A percentile compares a stretch with the other conserved stretches of the same genome.
Conservation (phyloP, 1,140 invertebrate species). For the Chrysopa pallens region DNA sequence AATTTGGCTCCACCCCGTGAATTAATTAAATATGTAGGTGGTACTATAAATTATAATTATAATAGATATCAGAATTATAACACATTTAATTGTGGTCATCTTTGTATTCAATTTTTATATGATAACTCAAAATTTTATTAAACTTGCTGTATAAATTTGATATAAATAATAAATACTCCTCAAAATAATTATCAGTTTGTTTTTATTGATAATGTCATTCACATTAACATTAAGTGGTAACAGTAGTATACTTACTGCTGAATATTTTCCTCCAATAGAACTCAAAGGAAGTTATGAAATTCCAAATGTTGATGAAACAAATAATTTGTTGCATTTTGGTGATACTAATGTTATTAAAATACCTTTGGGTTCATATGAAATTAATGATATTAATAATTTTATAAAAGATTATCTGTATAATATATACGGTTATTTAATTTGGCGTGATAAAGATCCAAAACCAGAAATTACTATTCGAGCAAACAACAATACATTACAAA, state of each 20-base stretch:
- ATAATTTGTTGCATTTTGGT: slow-evolving; percentile 6
- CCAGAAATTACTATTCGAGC: slow-evolving; percentile 1
- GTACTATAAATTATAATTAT: slow-evolving; percentile 8
- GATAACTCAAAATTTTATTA: no score
- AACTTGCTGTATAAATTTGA: neutral
- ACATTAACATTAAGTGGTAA: slow-evolving; percentile 13
- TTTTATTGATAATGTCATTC: slow-evolving; percentile 10
- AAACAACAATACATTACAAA: slow-evolving; percentile 9
- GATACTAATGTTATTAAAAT: slow-evolving; percentile 13
- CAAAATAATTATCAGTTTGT: slow-evolving; percentile 9
- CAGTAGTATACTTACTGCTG: no score
- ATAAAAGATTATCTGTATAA: neutral
- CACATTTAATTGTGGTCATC: no score
- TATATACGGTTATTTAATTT: neutral
- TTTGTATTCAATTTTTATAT: no score
- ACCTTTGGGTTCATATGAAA: slow-evolving; percentile 5
- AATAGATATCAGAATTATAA: slow-evolving; percentile 1
- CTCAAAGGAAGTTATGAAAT: slow-evolving; percentile 9
- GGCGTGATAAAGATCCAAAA: no score
- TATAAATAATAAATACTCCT: slow-evolving; percentile 9
- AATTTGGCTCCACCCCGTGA: slow-evolving; percentile 15
- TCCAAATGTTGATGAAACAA: slow-evolving; percentile 6
- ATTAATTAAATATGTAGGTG: slow-evolving; percentile 10
- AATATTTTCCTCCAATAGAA: slow-evolving; percentile 8
- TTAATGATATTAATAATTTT: slow-evolving; percentile 3